phyloP scores from a whole-genome alignment of 2,888 invertebrate species.

The Seladonia tumulorum region DNA sequence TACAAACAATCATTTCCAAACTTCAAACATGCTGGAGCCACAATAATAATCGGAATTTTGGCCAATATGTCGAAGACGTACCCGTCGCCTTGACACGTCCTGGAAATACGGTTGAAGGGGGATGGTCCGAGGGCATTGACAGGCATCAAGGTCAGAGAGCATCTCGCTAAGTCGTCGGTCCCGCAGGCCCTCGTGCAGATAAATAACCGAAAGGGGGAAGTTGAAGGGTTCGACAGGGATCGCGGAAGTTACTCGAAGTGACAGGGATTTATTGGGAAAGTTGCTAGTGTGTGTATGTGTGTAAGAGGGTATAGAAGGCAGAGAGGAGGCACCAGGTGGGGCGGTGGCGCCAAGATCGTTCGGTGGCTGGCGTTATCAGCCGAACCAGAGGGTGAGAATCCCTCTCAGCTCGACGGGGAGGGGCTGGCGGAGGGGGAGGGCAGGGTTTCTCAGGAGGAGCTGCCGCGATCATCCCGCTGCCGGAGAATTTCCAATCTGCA shows the following conservation, averaged over 20 bases:
- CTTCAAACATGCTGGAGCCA: too few relatives aligned
- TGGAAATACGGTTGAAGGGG: not conserved
- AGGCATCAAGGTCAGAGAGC: slow-evolving; percentile 13
- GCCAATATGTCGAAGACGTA: not conserved
- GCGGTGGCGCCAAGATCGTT: slow-evolving; percentile 45
- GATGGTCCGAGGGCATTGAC: not conserved
- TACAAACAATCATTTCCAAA: too few relatives aligned
- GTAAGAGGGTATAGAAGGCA: not conserved
- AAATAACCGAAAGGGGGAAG: slow-evolving; percentile 51
- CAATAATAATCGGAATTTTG: too few relatives aligned
- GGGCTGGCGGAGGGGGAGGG: slow-evolving; percentile 25
- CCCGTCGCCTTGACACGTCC: not conserved
- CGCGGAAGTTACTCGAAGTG: slow-evolving; percentile 74
- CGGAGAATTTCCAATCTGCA: slow-evolving; percentile 74
- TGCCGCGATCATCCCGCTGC: slow-evolving; percentile 50
- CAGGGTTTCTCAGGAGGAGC: slow-evolving; percentile 47
- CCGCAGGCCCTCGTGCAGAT: not conserved
- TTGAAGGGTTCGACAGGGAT: slow-evolving; percentile 68
- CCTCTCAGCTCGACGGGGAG: not conserved
- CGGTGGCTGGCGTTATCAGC: slow-evolving; percentile 58
- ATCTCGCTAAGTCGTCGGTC: not conserved
- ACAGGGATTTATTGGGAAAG: slow-evolving; percentile 77
- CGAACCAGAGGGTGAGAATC: slow-evolving; percentile 47
- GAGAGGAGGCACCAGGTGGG: slow-evolving; percentile 49
- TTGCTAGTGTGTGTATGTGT: slow-evolving; percentile 58